Conservation (phyloP, 2,113 vertebrate genomes). For the Boleophthalmus pectinirostris region DNA sequence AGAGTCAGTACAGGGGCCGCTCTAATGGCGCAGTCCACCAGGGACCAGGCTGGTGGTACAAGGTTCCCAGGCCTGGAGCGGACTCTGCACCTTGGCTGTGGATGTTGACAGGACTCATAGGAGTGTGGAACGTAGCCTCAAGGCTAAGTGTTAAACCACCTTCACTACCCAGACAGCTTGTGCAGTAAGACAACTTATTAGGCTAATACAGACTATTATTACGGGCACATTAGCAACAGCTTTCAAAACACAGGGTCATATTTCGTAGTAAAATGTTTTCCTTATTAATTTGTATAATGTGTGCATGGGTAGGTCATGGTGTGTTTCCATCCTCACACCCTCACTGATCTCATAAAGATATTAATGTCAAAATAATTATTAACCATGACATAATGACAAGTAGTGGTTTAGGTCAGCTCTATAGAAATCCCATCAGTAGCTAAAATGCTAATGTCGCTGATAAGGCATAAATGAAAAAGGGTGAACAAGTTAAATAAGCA, state of each 20-base stretch:
- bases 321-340: constrained; percentile 1
- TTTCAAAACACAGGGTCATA: constrained; percentile 65
- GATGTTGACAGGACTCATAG: constrained; percentile 39
- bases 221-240: constrained; percentile 60
- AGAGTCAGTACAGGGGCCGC: constrained; percentile 27
- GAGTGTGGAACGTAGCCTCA: constrained; percentile 37
- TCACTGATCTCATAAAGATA: constrained; percentile 40
- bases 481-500: background rate
- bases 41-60: constrained; percentile 34
- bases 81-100: constrained; percentile 45
- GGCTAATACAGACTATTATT: constrained; percentile 41
- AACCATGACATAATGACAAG: constrained; percentile 51
- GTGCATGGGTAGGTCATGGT: constrained; percentile 27
- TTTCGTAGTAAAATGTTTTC: constrained; percentile 62
- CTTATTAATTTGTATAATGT: constrained; percentile 65
- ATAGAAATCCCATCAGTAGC: constrained; percentile 32
- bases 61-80: constrained; percentile 37
- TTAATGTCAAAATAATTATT: constrained; percentile 44
- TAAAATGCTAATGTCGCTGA: constrained; percentile 28
- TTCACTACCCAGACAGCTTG: constrained; percentile 36
- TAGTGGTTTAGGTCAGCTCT: constrained; percentile 25
- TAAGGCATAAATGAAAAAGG: constrained; percentile 30
- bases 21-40: constrained; percentile 52
- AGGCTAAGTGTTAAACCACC: constrained; percentile 42
- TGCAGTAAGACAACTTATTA: constrained; percentile 47